Evolutionary conservation across 2,888 invertebrate genomes (phyloP).

Genomic region (Calameuta idolon): DNA sequence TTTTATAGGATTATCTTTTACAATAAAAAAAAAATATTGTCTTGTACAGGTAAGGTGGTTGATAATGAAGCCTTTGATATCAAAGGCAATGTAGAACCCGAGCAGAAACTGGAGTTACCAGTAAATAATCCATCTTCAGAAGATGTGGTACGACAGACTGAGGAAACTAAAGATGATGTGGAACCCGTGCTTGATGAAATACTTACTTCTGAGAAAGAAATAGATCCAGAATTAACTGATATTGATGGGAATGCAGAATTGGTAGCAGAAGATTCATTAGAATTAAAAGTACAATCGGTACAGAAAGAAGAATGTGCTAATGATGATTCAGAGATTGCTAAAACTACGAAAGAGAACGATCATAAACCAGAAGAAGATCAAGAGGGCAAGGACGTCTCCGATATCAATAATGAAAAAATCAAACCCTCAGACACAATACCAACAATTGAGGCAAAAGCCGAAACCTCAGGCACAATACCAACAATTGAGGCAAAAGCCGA

Average conservation of each 20-base stretch:
- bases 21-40: not conserved
- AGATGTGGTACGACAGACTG: not conserved
- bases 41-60: not conserved
- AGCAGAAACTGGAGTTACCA: not conserved
- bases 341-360: not conserved
- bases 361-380: not conserved
- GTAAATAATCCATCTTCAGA: not conserved
- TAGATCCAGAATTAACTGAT: not conserved
- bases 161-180: not conserved
- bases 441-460: not conserved
- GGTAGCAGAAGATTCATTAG: not conserved
- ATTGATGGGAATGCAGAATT: not conserved
- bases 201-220: not conserved
- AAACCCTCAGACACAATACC: not conserved
- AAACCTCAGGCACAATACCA: not conserved
- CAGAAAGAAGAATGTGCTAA: not conserved
- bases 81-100: not conserved
- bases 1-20: not conserved
- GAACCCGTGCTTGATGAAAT: not conserved
- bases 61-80: not conserved
- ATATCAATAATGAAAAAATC: not conserved
- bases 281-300: not conserved
- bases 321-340: not conserved
- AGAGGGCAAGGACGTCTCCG: not conserved
- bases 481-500: not conserved